phyloP scores from a whole-genome alignment of 92 coral and sea anemone species.

The Bergia puertoricense region DNA sequence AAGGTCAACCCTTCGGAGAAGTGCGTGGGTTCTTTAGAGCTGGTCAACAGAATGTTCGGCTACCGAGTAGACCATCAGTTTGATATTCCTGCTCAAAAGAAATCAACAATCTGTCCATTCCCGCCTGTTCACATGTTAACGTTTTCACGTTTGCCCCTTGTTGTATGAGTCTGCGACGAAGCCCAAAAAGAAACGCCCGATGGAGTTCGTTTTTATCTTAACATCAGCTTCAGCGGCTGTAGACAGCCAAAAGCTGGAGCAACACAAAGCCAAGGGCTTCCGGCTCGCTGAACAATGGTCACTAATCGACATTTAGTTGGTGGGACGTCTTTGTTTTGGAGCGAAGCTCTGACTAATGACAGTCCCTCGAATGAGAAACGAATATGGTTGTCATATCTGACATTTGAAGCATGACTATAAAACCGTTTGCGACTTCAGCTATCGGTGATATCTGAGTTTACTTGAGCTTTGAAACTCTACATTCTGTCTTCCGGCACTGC shows the following conservation, averaged over 20 bases:
- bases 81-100: background rate
- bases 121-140: background rate
- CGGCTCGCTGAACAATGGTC: slow-evolving; percentile 1
- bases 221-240: background rate
- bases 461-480: background rate
- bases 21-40: background rate
- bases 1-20: background rate
- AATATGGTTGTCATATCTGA: background rate
- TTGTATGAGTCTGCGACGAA: background rate
- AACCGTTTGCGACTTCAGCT: background rate
- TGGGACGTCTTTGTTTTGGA: slow-evolving; percentile 16
- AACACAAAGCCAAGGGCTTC: background rate
- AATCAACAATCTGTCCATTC: background rate
- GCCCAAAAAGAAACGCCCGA: background rate
- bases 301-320: background rate
- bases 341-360: background rate
- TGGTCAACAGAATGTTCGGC: background rate
- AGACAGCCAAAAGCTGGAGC: background rate
- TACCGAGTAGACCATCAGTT: background rate
- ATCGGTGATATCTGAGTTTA: background rate
- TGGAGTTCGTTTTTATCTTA: background rate
- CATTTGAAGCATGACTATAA: background rate
- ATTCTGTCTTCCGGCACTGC: background rate
- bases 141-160: background rate
- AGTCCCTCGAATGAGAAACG: background rate